phyloP scores from a whole-genome alignment of 2,797 vertebrate genomes.

The Notamacropus eugenii region DNA sequence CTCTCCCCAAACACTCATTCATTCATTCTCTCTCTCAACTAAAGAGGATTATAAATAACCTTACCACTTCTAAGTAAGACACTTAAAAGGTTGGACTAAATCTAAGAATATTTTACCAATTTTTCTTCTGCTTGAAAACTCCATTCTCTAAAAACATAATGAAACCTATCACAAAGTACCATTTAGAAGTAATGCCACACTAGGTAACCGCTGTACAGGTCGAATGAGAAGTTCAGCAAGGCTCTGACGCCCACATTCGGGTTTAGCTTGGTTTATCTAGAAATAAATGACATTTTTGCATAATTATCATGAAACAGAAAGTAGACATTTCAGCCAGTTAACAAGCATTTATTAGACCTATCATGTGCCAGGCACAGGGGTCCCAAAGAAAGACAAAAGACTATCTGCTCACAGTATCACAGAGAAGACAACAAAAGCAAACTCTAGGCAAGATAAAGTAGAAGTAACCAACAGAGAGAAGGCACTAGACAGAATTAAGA shows the following conservation, averaged over 20 bases:
- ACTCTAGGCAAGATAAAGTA: background rate
- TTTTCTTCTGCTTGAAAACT: constrained; percentile 40
- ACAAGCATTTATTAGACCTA: background rate
- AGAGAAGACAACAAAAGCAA: background rate
- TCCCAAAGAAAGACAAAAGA: background rate
- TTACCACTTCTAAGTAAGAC: background rate
- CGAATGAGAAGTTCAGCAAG: constrained; percentile 97
- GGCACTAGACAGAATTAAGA: background rate
- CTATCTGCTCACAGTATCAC: background rate
- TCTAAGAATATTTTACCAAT: constrained; percentile 38
- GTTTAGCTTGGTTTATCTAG: constrained; percentile 98
- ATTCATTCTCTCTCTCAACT: background rate
- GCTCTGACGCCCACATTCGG: constrained; percentile 96
- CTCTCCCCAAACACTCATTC: background rate
- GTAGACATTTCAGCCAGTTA: background rate
- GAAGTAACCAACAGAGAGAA: background rate
- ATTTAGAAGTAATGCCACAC: constrained; percentile 95
- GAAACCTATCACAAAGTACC: constrained; percentile 85
- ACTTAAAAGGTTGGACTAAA: background rate
- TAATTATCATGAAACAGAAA: background rate
- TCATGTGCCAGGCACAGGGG: background rate
- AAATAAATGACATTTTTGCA: constrained; percentile 48
- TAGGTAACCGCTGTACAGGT: constrained; percentile 97
- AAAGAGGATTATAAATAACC: background rate
- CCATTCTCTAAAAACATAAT: background rate